Evolutionary conservation across 2,888 invertebrate species (phyloP).

Genomic region (Schizotus pectinicornis): DNA sequence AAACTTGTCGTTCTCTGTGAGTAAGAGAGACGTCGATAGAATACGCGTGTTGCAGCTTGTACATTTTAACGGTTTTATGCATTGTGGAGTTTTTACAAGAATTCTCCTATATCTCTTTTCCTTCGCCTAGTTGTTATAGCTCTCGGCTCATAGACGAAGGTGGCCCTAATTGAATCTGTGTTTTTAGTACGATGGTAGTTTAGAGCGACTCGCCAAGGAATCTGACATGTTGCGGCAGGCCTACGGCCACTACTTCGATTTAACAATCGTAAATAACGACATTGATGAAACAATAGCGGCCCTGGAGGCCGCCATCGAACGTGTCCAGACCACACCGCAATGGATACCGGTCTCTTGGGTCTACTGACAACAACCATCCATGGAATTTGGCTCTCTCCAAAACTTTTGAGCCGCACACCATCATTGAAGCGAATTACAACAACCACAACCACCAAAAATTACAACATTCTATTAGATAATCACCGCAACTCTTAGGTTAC

Average conservation of each 20-base stretch:
- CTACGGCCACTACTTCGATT: conserved; percentile 98
- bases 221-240: conserved; percentile 95
- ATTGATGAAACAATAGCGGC: conserved; percentile 97
- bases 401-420: conserved; percentile 39
- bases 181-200: conserved; percentile 94
- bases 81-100: too few relatives aligned
- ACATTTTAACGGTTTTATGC: too few relatives aligned
- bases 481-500: too few relatives aligned
- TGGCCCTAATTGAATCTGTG: conserved; percentile 38
- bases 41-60: too few relatives aligned
- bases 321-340: conserved; percentile 89
- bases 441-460: conserved; percentile 3
- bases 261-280: conserved; percentile 98
- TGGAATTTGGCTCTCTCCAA: conserved; percentile 50
- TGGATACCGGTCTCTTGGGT: conserved; percentile 99
- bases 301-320: conserved; percentile 88
- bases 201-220: conserved; percentile 94
- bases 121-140: too few relatives aligned
- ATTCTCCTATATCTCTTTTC: too few relatives aligned
- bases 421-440: conserved; percentile 8
- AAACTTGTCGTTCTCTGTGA: too few relatives aligned
- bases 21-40: too few relatives aligned
- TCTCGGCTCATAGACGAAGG: too few relatives aligned
- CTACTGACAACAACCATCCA: conserved; percentile 74
- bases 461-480: not conserved